A percentile compares a stretch with the other conserved stretches of the same genome.
These are phyloP conservation scores for Agapornis canus DNA, from an alignment of 2,797 vertebrate species.

Conservation along the genomic window DNA sequence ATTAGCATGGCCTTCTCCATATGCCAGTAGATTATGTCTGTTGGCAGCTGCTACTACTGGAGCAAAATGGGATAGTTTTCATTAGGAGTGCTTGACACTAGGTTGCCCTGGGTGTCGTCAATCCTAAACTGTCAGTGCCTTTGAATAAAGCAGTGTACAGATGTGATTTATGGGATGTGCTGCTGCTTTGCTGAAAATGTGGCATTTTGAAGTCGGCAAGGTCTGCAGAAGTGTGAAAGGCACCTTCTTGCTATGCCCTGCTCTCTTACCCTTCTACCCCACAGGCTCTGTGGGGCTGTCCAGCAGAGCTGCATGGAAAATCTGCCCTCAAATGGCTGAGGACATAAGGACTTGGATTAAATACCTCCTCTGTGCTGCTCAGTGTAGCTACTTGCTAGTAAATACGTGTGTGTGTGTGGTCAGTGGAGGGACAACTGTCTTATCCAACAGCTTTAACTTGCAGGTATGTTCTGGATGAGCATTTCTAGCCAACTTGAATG, in stretches of 20 bases:
- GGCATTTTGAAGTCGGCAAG: constrained; percentile 24
- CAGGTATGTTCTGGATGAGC: background rate
- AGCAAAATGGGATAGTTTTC: constrained; percentile 75
- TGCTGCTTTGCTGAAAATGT: constrained; percentile 51
- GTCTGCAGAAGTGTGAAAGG: constrained; percentile 43
- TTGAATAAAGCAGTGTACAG: constrained; percentile 55
- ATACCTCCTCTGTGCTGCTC: background rate
- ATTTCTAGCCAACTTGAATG: background rate
- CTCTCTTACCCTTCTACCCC: background rate
- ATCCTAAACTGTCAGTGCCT: constrained; percentile 74
- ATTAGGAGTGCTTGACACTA: constrained; percentile 74
- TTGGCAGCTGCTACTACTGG: constrained; percentile 70
- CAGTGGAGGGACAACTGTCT: background rate
- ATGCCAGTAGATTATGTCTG: constrained; percentile 71
- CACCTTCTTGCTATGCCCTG: background rate
- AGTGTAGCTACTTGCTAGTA: background rate
- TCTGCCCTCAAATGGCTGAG: background rate
- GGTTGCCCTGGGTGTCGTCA: constrained; percentile 74
- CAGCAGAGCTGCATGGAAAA: background rate
- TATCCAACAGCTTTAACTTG: background rate
- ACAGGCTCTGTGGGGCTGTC: background rate
- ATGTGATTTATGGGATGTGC: constrained; percentile 70
- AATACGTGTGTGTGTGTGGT: background rate
- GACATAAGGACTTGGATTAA: background rate
- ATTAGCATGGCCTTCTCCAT: constrained; percentile 74